Base-by-base conservation (phyloP, 2,113 vertebrate species). In the Cyphomyrus plagiostoma region DNA sequence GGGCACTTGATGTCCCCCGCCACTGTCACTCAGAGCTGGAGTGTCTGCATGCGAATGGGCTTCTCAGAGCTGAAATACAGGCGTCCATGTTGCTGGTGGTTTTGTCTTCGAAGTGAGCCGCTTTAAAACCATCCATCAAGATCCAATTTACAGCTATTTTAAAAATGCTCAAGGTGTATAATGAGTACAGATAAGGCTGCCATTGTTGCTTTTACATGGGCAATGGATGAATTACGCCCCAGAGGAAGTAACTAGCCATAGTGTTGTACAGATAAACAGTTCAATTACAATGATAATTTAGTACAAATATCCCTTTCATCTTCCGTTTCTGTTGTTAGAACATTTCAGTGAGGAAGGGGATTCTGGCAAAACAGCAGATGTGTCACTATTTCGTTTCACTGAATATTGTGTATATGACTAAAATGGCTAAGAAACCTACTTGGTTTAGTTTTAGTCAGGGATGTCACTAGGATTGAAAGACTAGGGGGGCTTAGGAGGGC, bases 121-220 rank as follows among this genome's bases (percentile, higher is more conserved):
- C 86, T 86, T 17, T n/a, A n/a, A 23, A 39, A 53, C 42, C 35
- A 91, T 95, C 93, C 94, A 93, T 93, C 92, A 89, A 83, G 45
- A 90, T 90, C 88, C 89, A 92, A 93, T 93, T 93, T 92, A 93
- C 91, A 92, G 87, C 88, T 26, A 10, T 90, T 53, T 83, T 62
- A 48, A 48, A 85, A 46, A 50, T n/a, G 53, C 6, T 46, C 45
- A 26, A 30, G 50, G n/a, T 56, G 62, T 49, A 50, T 46, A 23
- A 26, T 87, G 53, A 83, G 26, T 84, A 56, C 85, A 88, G 86
- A 82, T 66, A 17, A 52, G 53, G 49, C 49, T 52, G 30, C 86
- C 89, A 88, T 91, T 91, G 93, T 93, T 94, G 94, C 92, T 92
- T 89, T 89, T 93, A 88, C 92, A 95, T 92, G 91, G 94, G 91